Conservation (phyloP, 92 coral and sea anemone genomes). For the Scolanthus callimorphus region DNA sequence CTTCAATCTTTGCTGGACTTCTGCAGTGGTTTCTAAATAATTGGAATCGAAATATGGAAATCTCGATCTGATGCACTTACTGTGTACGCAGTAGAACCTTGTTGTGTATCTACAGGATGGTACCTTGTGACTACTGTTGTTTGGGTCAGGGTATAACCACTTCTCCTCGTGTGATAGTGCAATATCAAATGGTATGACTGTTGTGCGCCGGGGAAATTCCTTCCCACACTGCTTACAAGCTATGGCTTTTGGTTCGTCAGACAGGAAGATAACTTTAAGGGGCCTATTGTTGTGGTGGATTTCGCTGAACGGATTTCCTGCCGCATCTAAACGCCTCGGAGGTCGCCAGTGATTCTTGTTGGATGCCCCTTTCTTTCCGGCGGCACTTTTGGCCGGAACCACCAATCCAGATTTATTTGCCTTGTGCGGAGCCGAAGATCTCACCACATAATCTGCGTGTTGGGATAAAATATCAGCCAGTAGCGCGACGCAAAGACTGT, state of each 20-base stretch:
- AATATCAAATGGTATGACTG: slow-evolving; percentile 9
- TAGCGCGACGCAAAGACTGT: slow-evolving; percentile 37
- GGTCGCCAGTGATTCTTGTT: slow-evolving; percentile 38
- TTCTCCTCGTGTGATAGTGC: slow-evolving; percentile 11
- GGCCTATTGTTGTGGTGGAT: slow-evolving; percentile 46
- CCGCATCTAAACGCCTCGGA: neutral
- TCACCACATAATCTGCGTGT: slow-evolving; percentile 17
- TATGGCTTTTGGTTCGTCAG: slow-evolving; percentile 24
- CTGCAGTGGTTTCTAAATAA: no score
- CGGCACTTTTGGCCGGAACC: slow-evolving; percentile 14
- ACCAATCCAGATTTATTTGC: slow-evolving; percentile 34
- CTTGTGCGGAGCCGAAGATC: slow-evolving; percentile 10
- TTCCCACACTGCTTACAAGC: slow-evolving; percentile 37
- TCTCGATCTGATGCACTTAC: slow-evolving; percentile 17
- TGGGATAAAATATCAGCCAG: slow-evolving; percentile 15
- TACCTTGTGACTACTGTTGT: slow-evolving; percentile 8
- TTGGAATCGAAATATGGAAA: slow-evolving; percentile 19
- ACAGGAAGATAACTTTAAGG: slow-evolving; percentile 20
- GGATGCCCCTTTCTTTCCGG: slow-evolving; percentile 35
- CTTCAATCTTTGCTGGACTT: no score
- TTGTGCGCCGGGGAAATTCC: slow-evolving; percentile 17
- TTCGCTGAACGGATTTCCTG: slow-evolving; percentile 16
- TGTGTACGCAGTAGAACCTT: slow-evolving; percentile 20
- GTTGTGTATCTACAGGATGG: slow-evolving; percentile 6
- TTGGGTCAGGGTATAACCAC: slow-evolving; percentile 32